These are phyloP conservation scores for Ischnus inquisitorius DNA, from an alignment of 2,888 invertebrate species.

Conservation along the genomic window DNA sequence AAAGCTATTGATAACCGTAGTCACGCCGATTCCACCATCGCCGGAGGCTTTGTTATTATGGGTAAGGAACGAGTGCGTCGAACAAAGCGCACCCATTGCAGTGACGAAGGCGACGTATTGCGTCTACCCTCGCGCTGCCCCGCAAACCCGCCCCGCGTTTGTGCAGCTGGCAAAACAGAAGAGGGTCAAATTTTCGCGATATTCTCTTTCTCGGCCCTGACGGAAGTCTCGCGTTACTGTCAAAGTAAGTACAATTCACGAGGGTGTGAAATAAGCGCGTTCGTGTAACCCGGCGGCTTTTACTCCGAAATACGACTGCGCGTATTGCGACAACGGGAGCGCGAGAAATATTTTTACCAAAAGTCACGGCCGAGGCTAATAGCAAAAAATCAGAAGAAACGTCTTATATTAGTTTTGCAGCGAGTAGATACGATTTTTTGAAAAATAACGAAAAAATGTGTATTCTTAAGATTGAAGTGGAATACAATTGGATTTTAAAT, in stretches of 20 bases:
- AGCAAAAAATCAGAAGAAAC: constrained; percentile 29
- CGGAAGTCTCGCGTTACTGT: constrained; percentile 1
- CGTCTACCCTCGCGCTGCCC: not conserved
- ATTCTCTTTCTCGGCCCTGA: not conserved
- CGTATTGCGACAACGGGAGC: not conserved
- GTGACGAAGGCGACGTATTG: not conserved
- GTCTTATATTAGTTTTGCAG: not conserved
- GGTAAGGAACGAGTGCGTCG: not conserved
- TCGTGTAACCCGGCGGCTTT: not conserved
- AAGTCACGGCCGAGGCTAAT: not conserved
- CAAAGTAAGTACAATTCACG: constrained; percentile 37
- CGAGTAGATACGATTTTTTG: constrained; percentile 14
- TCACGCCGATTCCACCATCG: not conserved
- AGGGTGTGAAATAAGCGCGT: not conserved
- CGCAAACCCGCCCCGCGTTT: constrained; percentile 22
- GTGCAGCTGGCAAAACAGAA: constrained; percentile 37
- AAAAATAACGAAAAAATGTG: constrained; percentile 16
- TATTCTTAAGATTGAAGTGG: no score
- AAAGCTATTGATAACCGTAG: not conserved
- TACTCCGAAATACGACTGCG: not conserved
- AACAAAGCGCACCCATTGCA: constrained; percentile 12
- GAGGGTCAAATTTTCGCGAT: constrained; percentile 33
- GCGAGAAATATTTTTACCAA: not conserved
- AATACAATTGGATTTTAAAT: no score
- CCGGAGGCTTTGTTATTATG: not conserved